phyloP scores from a whole-genome alignment of 2,113 vertebrate genomes.

The Oxyruncus cristatus region DNA sequence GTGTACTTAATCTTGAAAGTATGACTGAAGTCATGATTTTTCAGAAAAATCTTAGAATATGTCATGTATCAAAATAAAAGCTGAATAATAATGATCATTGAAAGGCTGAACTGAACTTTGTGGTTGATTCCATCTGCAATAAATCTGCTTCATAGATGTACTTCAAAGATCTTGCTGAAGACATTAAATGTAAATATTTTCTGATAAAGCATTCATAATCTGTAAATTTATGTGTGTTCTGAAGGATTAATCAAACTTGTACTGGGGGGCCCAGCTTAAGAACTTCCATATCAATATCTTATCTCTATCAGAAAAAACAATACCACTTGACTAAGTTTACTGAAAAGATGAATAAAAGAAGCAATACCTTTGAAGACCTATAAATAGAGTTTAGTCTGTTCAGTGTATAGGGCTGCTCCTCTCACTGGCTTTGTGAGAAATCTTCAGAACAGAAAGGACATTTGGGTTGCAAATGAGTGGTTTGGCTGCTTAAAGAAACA shows the following conservation, averaged over 20 bases:
- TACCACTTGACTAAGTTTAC: background rate
- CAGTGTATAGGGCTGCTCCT: rapidly evolving
- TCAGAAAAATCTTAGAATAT: background rate
- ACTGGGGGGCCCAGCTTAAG: background rate
- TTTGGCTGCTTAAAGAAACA: background rate
- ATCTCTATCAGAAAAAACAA: background rate
- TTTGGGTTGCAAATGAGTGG: background rate
- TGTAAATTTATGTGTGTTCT: background rate
- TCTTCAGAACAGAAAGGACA: background rate
- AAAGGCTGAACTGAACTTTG: background rate
- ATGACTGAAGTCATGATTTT: background rate
- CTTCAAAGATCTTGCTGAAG: background rate
- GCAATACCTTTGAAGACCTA: background rate
- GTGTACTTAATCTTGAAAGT: background rate
- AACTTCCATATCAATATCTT: background rate
- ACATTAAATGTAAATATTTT: background rate
- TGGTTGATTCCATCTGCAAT: background rate
- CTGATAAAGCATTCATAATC: background rate
- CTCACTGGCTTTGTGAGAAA: background rate
- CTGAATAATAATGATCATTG: background rate
- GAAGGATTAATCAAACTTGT: background rate
- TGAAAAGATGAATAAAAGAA: background rate
- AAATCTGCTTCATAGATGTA: background rate
- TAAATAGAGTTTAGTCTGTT: background rate
- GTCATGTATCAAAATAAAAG: background rate